These are phyloP conservation scores for Macrocentrus cingulum DNA, from an alignment of 1,140 invertebrate species.

Conservation along the genomic window DNA sequence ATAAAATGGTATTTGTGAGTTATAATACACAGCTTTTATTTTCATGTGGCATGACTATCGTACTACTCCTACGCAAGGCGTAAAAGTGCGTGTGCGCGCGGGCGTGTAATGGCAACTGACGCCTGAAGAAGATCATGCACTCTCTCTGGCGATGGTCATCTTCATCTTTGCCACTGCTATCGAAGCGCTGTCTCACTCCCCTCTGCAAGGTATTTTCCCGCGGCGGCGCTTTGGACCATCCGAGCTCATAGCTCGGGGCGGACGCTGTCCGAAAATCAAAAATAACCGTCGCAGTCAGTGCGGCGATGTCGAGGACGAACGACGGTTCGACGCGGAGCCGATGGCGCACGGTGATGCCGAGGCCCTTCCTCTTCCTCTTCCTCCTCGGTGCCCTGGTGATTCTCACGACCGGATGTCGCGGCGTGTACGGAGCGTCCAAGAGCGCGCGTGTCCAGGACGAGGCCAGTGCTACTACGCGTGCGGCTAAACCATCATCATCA, in stretches of 20 bases:
- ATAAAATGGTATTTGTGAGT: no score
- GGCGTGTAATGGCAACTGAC: no score
- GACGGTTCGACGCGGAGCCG: constrained; percentile 53
- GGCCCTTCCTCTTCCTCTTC: constrained; percentile 35
- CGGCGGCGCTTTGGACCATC: constrained; percentile 18
- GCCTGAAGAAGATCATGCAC: no score
- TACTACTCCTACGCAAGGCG: no score
- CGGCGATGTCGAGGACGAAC: constrained; percentile 60
- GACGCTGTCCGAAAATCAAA: constrained; percentile 45
- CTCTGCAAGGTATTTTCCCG: constrained; percentile 10
- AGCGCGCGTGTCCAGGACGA: constrained; percentile 27
- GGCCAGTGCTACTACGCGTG: constrained; percentile 26
- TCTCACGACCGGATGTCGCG: constrained; percentile 31
- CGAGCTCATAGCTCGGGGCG: constrained; percentile 16
- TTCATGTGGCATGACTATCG: no score
- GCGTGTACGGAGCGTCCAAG: constrained; percentile 30
- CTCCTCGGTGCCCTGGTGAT: constrained; percentile 38
- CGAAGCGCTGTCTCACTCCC: background rate
- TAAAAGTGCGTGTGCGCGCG: no score
- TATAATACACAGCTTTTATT: no score
- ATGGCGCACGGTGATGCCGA: constrained; percentile 44
- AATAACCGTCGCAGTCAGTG: constrained; percentile 54
- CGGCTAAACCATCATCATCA: constrained; percentile 30
- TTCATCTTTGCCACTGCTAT: background rate
- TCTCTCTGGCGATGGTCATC: background rate